A percentile compares a stretch with the other conserved stretches of the same genome.
Conservation (phyloP, 37 sponge, comb jelly and placozoan genomes). For the Halichondria panicea region DNA sequence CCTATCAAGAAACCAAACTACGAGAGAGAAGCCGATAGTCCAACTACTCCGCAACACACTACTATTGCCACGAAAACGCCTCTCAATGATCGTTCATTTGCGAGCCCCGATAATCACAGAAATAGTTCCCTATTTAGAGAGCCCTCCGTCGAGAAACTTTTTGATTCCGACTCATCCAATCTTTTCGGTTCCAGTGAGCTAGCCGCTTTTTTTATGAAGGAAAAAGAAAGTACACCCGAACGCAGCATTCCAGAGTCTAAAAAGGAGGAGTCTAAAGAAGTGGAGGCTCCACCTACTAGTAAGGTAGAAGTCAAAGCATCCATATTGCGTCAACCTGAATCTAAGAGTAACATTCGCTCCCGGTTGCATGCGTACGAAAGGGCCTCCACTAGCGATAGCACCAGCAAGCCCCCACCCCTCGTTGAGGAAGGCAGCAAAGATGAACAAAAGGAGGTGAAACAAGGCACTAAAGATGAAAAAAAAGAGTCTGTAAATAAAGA, state of each 20-base stretch:
- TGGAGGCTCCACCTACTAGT: no score
- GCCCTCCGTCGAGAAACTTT: slow-evolving; percentile 16
- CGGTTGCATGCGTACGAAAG: no score
- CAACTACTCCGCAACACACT: neutral
- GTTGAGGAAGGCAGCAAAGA: no score
- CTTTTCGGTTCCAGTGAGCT: slow-evolving; percentile 47
- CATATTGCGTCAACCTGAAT: no score
- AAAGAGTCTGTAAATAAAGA: no score
- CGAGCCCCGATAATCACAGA: slow-evolving; percentile 3
- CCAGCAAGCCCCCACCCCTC: no score
- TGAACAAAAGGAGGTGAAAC: no score
- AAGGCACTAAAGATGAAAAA: no score
- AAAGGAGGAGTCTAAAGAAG: neutral
- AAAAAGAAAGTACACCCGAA: slow-evolving; percentile 19
- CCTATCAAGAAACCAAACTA: neutral
- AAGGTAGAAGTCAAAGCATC: no score
- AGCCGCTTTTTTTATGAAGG: slow-evolving; percentile 21
- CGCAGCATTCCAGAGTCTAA: neutral
- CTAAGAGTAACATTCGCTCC: no score
- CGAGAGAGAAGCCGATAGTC: neutral
- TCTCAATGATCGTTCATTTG: neutral
- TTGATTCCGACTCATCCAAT: slow-evolving; percentile 27
- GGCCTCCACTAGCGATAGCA: no score
- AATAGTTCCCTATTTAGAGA: slow-evolving; percentile 37
- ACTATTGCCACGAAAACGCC: neutral